Conservation (phyloP, 2,113 vertebrate genomes). For the Trochalopteron elliotii region DNA sequence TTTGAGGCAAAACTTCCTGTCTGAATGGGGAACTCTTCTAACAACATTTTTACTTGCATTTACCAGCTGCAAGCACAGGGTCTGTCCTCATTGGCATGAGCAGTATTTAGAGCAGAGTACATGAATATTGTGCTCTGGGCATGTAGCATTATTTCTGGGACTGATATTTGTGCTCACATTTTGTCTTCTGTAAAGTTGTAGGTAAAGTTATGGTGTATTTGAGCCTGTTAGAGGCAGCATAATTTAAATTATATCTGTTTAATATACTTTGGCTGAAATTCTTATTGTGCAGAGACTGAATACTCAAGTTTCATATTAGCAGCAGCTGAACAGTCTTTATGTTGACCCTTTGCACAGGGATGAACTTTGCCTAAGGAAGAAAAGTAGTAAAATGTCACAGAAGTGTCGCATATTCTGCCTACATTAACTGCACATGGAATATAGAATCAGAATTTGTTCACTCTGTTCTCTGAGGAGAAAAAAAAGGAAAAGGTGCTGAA, state of each 20-base stretch:
- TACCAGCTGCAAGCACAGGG: neutral
- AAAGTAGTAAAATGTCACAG: neutral
- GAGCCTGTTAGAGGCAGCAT: neutral
- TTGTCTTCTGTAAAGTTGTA: neutral
- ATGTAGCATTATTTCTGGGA: neutral
- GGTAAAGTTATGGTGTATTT: neutral
- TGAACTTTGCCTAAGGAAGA: constrained; percentile 30
- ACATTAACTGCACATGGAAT: neutral
- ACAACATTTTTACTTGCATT: neutral
- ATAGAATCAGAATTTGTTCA: neutral
- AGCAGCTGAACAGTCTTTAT: neutral
- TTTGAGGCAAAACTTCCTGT: neutral
- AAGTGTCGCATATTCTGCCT: neutral
- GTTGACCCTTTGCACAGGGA: neutral
- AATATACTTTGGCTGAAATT: neutral
- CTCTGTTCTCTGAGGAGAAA: neutral
- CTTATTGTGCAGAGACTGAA: neutral
- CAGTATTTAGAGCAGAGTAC: neutral
- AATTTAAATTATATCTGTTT: neutral
- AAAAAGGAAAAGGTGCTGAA: neutral
- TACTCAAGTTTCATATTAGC: neutral
- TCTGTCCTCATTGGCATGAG: neutral
- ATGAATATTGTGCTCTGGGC: neutral
- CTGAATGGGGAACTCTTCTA: neutral
- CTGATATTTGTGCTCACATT: no score